Base-by-base conservation (phyloP, 2,888 invertebrate species). In the Mylabris sibirica region DNA sequence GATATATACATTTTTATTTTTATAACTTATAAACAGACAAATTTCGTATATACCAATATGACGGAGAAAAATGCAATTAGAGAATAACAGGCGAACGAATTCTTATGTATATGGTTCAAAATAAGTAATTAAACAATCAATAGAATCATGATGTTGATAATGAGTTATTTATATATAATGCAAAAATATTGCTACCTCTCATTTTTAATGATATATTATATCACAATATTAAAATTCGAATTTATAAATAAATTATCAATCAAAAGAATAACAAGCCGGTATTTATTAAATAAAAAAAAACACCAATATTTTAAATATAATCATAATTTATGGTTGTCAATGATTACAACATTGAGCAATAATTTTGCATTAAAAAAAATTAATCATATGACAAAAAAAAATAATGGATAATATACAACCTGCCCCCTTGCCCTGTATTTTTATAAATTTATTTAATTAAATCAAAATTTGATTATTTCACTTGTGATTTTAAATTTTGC, bases 401-500 rank as follows among this genome's bases (percentile, higher is more conserved):
- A 63, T 60, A 63, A 65, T 59, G 30, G 30, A 57, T 41, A 61
- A 59, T 62, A 35, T 44, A 35, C 24, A 63, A 41, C 64, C 63
- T 61, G 38, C 60, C 63, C 63, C 57, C 57, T 24, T 57, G 57
- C 4, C 22, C 24, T 24, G 5, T 24, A 26, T 26, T 24, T 57
- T 57, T 22, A 53, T 22, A 49, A 4, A 17, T 49, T 20, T 2
- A 5, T 53, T 24, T 11, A 0, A 22, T 17, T 14, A 14, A 24
- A 5, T 57, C 2, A 26, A 11, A 11, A 26, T 26, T 35, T 59
- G 8, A 71, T 74, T 92, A 96, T 89, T 96, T 96, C 86, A 96
- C 91, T 88, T 95, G 94, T 79, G 90, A 90, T 86, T 95, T 94
- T 79, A 97, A 88, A 87, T 98, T 97, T 86, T 99, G 98, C 84